Base-by-base conservation (phyloP, 2,113 vertebrate species). In the Hypomesus transpacificus region DNA sequence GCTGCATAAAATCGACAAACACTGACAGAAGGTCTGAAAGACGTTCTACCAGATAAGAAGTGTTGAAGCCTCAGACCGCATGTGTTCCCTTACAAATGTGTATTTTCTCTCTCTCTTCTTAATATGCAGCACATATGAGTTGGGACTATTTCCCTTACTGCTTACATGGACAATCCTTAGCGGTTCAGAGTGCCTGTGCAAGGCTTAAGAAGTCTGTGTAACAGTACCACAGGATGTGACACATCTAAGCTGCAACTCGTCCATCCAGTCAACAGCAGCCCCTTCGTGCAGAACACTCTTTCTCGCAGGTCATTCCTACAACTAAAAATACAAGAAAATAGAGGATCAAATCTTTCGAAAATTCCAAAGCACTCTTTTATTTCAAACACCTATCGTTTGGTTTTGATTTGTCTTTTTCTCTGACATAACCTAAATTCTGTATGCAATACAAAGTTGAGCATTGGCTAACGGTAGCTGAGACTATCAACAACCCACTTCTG, bases 401-500 rank as follows among this genome's bases (percentile, higher is more conserved):
- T n/a, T 74, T 89, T 82, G 31, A 34, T 34, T 34, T 34, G 31
- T 46, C 39, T 9, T 46, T 46, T 46, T 46, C 39, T 80, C 68
- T 50, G 54, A 85, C 80, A 81, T 74, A 46, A 67, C 75, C 84
- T 86, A 85, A 85, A 91, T 86, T 90, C 85, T 87, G 85, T 91
- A 92, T 90, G 91, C 92, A 92, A 92, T 90, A 91, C 80, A 84
- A 89, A 87, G 87, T 85, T 81, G 82, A 85, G 73, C 83, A 86
- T 79, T 85, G 74, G 84, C 61, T 46, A 71, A 87, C 73, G 84
- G 82, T 78, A 75, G 84, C 85, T 86, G 77, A 86, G 88, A 88
- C 85, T 89, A 88, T 87, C 84, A 85, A 82, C 71, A 64, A 78
- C 82, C 80, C 80, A 85, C 83, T 85, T 89, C 82, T 70, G 84